Evolutionary conservation across 35 echinoderm and acorn worm species (phyloP), one percentile per base, ranked within the genome.

Genomic region (Amphiura filiformis): DNA sequence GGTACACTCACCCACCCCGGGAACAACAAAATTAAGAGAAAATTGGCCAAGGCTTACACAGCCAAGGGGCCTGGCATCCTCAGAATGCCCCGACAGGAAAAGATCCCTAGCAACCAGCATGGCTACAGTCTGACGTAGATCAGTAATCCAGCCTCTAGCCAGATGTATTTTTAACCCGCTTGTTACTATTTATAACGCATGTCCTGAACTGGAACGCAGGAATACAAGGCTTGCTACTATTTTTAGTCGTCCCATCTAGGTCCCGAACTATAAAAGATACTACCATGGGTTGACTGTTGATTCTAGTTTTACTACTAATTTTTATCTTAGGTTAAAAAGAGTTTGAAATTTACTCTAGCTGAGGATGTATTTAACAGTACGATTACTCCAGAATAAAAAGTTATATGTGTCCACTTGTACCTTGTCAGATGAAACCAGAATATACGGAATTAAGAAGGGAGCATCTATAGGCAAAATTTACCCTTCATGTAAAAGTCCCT

Each of bases 1-100:
- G 28, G 28, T 26, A 70, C 61, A 70, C 15, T 18, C 28, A 70
- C 7, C 61, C 61, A 18, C 15, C 61, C 61, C 61, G 15, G 61
- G 9, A 18, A 11, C 61, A 70, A 30, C 7, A 70, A 70, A 70
- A 70, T 70, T 30, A 70, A 18, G 28, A 70, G 61, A 70, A 70
- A 70, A 70, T 70, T 70, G 61, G 61, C 26, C 26, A 3, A 70
- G 61, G 61, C 61, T 70, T 70, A 5, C 2, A 70, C 11, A 70
- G 61, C 61, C 61, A 70, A 26, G 61, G 61, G 61, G 61, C 61
- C 61, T 70, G 61, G 61, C 61, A 70, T 70, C 61, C 61, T 70
- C 26, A 70, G 61, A 70, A 70, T 70, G 61, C 61, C 61, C 61
- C 61, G 61, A 70, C 61, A 70, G 61, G 61, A 70, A 70, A 70